Evolutionary conservation across 2,888 invertebrate species (phyloP), one percentile per base, ranked within the genome.

Genomic region (Fragum sueziense): DNA sequence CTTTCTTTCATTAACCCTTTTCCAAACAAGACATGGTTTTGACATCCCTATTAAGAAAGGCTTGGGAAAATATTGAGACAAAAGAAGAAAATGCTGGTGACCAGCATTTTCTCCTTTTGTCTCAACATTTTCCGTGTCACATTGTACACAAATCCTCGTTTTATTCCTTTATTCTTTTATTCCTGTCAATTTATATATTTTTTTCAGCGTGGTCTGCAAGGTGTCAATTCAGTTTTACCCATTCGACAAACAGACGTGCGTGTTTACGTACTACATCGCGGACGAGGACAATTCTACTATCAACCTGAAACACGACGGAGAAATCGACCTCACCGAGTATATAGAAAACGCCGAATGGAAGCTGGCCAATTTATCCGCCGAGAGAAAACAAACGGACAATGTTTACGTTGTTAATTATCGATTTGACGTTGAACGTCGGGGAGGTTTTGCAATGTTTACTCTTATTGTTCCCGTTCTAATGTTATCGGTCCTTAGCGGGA

Each of bases 301-400:
- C 17, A 62, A 70, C 62, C 65, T 75, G 0, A 54, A 14, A 17
- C 61, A 57, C 17, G 62, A 47, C 33, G 75, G 62, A 17, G 52
- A 61, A 25, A 29, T 51, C 9, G 59, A 51, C 31, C 47, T 59
- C 17, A 29, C 52, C 27, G 70, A 75, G 51, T 75, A 62, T 33
- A 62, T 47, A n/a, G 71, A 76, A 47, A 76, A 76, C 65, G 61
- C 76, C 22, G 71, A 76, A 61, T 76, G 76, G 76, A 52, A 67
- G 27, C 31, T 76, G 20, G 37, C 67, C 2, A 33, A 31, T 29
- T 22, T 61, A 3, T n/a, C 61, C 14, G 33, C 29, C 11, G 61
- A 61, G 61, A 61, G 68, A 76, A 54, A 57, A 52, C 20, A 41
- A 31, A 14, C 20, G 34, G 20, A 68, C 41, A 29, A 34, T 61